Conservation (phyloP, 2,888 invertebrate species). For the Drosophila heteroneura region DNA sequence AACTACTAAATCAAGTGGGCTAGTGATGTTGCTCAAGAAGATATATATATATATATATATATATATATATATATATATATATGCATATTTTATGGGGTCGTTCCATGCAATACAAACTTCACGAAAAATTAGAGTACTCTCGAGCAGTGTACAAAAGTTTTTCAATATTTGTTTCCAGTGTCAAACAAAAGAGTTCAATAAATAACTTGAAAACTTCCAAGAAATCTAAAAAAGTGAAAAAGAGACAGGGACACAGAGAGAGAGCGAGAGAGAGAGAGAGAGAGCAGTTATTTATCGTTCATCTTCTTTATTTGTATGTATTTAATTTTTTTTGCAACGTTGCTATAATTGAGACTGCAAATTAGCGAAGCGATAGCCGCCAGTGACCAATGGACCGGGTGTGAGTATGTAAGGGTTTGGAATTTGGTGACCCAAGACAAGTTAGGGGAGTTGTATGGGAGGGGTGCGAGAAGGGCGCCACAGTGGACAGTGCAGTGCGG, state of each 20-base stretch:
- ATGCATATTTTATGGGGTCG: neutral
- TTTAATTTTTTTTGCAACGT: constrained; percentile 33
- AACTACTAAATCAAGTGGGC: neutral
- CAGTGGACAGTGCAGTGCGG: constrained; percentile 46
- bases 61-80: neutral
- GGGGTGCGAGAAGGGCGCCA: neutral
- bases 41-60: no score
- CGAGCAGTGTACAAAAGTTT: neutral
- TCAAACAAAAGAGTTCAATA: neutral
- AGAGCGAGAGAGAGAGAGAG: neutral
- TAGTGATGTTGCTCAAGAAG: neutral
- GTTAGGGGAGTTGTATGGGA: neutral
- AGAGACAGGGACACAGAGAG: neutral
- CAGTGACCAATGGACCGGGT: neutral
- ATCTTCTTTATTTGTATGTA: neutral
- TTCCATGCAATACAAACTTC: neutral
- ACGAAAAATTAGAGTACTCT: neutral
- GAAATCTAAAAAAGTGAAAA: constrained; percentile 22
- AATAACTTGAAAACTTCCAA: constrained; percentile 3
- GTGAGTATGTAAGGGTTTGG: neutral
- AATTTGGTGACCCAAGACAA: constrained; percentile 31
- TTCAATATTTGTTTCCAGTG: neutral
- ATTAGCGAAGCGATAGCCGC: constrained; percentile 49
- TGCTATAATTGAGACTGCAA: constrained; percentile 61
- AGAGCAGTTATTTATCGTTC: constrained; percentile 22